Evolutionary conservation across 1,140 invertebrate genomes (phyloP), one percentile per base, ranked within the genome.

Genomic region (Anagrus nilaparvatae): DNA sequence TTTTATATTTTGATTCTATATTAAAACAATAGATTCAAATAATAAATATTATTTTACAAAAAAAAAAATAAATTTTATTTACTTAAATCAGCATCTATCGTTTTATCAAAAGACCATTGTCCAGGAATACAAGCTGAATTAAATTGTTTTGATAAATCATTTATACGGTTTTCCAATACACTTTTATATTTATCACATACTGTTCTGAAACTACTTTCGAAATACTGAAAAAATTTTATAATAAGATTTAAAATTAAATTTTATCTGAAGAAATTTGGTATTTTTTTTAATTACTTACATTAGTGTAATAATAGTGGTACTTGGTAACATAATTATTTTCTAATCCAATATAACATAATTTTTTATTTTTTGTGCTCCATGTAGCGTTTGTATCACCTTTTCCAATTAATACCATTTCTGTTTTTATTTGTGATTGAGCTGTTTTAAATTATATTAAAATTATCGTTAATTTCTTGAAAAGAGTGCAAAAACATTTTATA

Each of bases 311-410:
- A 20, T 24, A 36, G 13, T 36, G n/a, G n/a, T 21, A 36, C 18
- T 20, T n/a, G 5, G 5, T 4, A n/a, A 0, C 20, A 21, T 23
- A 12, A 8, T 13, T 13, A 8, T 19, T 25, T 21, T 76, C 76
- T 43, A 78, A 71, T n/a, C 79, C 80, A 1, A 82, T 79, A 63
- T 87, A 84, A 51, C 85, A 89, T 4, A 85, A 73, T 27, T 67
- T 72, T 32, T 75, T 78, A 13, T 76, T 77, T 39, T 64, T 65
- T 8, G 87, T 54, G 55, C 86, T 77, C 20, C 71, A 65, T 31
- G 70, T 12, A 9, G 2, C 5, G 3, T 24, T 12, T 9, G 10
- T 14, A 7, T 25, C 21, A 6, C 34, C 25, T 14, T 36, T 36
- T 1, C 21, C 34, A 4, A 25, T 9, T 1, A 17, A n/a, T 6